A percentile compares a stretch with the other conserved stretches of the same genome.
Conservation (phyloP, 92 coral and sea anemone species). For the Pocillopora meandrina region DNA sequence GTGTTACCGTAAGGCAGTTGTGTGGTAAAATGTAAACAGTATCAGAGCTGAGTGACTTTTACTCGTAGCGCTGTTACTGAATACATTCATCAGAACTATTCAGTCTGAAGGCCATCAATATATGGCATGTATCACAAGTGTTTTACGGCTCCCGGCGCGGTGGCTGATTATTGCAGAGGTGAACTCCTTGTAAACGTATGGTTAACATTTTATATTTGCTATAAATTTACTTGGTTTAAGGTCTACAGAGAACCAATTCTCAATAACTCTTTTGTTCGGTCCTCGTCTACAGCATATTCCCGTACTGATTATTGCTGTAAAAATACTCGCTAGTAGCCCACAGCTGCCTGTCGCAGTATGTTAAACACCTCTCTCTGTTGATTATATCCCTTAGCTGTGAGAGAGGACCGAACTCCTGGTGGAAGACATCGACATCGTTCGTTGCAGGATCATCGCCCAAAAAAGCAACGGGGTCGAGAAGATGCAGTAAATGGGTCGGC, state of each 20-base stretch:
- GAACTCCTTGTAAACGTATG: no score
- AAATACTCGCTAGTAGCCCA: neutral
- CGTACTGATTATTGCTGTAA: no score
- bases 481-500: conserved; percentile 31
- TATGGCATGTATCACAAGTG: no score
- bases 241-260: no score
- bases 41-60: neutral
- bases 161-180: no score
- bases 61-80: neutral
- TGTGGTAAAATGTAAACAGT: neutral
- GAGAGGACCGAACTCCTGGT: conserved; percentile 96
- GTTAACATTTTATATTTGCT: no score
- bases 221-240: no score
- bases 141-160: no score
- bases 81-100: no score
- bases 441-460: conserved; percentile 81
- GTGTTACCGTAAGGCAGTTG: neutral
- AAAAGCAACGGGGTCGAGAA: conserved; percentile 59
- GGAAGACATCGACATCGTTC: conserved; percentile 97
- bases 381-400: conserved; percentile 66
- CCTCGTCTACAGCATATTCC: neutral
- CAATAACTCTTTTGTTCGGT: neutral
- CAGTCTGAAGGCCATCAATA: no score
- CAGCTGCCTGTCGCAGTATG: neutral
- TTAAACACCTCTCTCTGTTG: neutral